Evolutionary conservation across 1,140 invertebrate genomes (phyloP), one percentile per base, ranked within the genome.

Genomic region (Trachelipus rathkii): DNA sequence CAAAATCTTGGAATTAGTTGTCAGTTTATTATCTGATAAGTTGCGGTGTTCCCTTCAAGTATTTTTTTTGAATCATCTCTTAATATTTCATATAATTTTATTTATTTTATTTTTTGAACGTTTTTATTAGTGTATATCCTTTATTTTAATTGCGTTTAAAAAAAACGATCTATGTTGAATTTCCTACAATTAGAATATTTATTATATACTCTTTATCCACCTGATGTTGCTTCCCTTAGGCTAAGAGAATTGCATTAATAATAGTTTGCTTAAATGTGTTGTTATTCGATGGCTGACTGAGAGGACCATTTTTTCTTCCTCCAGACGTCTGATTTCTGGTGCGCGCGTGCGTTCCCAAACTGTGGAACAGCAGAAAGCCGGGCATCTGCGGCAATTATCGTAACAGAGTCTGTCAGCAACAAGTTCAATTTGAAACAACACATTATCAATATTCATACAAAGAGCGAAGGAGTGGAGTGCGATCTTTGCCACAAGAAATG

Each of bases 321-420:
- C 71, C 78, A 79, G 78, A 79, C 78, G 78, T 75, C 67, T 75
- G 76, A 77, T 79, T 76, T 77, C 78, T 79, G 75, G 78, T 79
- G 75, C 78, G 78, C 74, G 73, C 78, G 74, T 79, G 78, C 75
- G 75, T 79, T 79, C 78, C 78, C 77, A 81, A 79, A 77, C 81
- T 79, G 70, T 83, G 82, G 82, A 82, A 90, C 86, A 89, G 88
- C 84, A 86, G 90, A 86, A 89, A 89, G 85, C 89, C 89, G 83
- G 86, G 89, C 83, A 89, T 89, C 81, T 92, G 91, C 87, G n/a
- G 89, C 88, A 84, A 89, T 90, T 86, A n/a, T n/a, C 92, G 91
- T 87, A 90, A 91, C 82, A 71, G 81, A 43, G 77, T 82, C 77
- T 82, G n/a, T 82, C 80, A 81, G 79, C 76, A 82, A 82, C 79